Base-by-base conservation (phyloP, 92 coral and sea anemone species). In the Chrysogorgia sp. region DNA sequence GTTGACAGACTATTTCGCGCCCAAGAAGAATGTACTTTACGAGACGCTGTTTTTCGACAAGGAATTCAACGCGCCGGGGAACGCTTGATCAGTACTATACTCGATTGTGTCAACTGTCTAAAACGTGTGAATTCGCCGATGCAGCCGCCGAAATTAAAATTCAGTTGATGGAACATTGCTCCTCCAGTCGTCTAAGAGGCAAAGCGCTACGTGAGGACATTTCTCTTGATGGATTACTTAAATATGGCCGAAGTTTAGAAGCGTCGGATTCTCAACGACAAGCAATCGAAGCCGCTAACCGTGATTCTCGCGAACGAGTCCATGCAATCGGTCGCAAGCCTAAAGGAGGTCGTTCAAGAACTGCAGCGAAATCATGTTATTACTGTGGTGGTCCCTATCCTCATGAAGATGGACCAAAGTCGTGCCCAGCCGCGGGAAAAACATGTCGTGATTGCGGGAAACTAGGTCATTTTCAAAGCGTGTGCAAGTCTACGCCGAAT, bases 41-140 rank as follows among this genome's bases (percentile, higher is more conserved):
- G 67, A 60, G 26, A 60, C 34, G 19, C 67, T 7, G 6, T 2
- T 29, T 13, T 60, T 60, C 23, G n/a, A n/a, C n/a, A n/a, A n/a
- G n/a, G n/a, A n/a, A n/a, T n/a, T n/a, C n/a, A n/a, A n/a, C 43
- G 43, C 6, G 12, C 12, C 6, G 43, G 6, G 43, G 12, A 37
- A 37, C 43, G 43, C 8, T 60, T 29, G 67, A 60, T 60, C 67
- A 60, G 67, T 60, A 13, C 34, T 29, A 60, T 60, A 60, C 67
- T 6, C 67, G 67, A 2, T 32, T 60, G 67, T 24, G 32, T 60
- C 67, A 60, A 29, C 67, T 60, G 19, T 10, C 67, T 32, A 60
- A 60, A 19, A 60, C 67, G 26, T 60, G 67, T 29, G 67, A 60
- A 29, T 60, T 60, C n/a, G 67, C 31, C 19, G 67, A 60, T 60